Evolutionary conservation across 1,140 invertebrate genomes (phyloP), one percentile per base, ranked within the genome.

Genomic region (Pogonus chalceus): DNA sequence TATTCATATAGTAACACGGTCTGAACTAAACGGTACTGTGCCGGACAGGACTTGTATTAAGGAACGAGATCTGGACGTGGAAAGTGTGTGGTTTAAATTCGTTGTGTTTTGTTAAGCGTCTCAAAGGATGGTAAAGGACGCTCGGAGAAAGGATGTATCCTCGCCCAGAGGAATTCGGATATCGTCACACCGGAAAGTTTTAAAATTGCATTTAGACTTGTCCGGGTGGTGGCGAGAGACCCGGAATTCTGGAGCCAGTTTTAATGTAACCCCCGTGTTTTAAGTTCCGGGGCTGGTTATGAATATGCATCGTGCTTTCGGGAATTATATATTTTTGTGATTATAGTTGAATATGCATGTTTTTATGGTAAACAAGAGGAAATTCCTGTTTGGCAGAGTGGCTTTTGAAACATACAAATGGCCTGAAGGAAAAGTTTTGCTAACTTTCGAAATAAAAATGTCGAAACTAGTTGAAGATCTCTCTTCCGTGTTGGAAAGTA

Each of bases 121-220:
- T 43, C 37, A 18, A 12, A 16, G 18, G 37, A 18, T 16, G 4
- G n/a, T n/a, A n/a, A n/a, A n/a, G n/a, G n/a, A n/a, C n/a, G n/a
- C n/a, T n/a, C n/a, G n/a, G n/a, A n/a, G n/a, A 18, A 12, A 16
- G 18, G 37, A 18, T 16, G 4, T 43, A 12, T 4, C 4, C 9
- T 18, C 9, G 9, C 37, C 18, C 37, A 16, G 9, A 43, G 26
- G 26, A 31, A 31, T 31, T 14, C 18, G 9, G 37, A 4, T 43
- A 18, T 4, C 18, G 9, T 10, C 3, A 18, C 37, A n/a, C 37
- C 37, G 37, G 18, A 43, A 43, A 43, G 37, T 43, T 43, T 43
- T 43, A 43, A 43, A 43, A 43, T 43, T 43, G 37, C 37, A 43
- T 43, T 43, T 43, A 43, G 37, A 43, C 37, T 43, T 43, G 26